phyloP scores from a whole-genome alignment of 2,888 invertebrate species.

The Drosophila macrospina region DNA sequence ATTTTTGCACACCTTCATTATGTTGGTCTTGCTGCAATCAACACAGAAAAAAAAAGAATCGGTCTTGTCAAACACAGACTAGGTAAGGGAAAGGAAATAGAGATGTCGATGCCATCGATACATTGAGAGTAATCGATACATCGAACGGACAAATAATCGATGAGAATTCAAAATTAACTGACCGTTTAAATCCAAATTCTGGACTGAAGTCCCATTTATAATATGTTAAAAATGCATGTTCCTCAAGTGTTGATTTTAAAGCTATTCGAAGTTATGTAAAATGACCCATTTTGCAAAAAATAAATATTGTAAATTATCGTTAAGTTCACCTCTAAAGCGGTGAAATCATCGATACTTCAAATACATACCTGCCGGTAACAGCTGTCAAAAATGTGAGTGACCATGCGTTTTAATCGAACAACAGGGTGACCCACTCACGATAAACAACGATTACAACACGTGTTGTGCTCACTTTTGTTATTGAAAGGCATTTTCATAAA shows the following conservation, averaged over 20 bases:
- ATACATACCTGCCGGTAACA: constrained; percentile 27
- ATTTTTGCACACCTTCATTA: constrained; percentile 84
- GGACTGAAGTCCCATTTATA: background rate
- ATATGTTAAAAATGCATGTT: background rate
- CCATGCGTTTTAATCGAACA: constrained; percentile 24
- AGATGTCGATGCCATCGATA: constrained; percentile 35
- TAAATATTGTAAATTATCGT: background rate
- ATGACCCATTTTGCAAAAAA: background rate
- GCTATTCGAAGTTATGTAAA: too few species aligned
- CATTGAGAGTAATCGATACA: constrained; percentile 25
- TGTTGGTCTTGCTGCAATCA: constrained; percentile 81
- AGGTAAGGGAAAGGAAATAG: constrained; percentile 62
- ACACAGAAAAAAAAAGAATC: constrained; percentile 83
- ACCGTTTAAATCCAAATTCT: background rate
- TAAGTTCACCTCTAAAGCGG: constrained; percentile 8
- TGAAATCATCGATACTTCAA: constrained; percentile 34
- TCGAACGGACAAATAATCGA: constrained; percentile 18
- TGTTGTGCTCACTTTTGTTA: constrained; percentile 54
- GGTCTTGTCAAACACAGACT: constrained; percentile 60
- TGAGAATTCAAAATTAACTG: background rate
- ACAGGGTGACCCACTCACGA: constrained; percentile 36
- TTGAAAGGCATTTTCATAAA: constrained; percentile 12
- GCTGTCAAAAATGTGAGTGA: constrained; percentile 42
- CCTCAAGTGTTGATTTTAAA: too few species aligned
- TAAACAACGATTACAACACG: constrained; percentile 63